Base-by-base conservation (phyloP, 2,797 vertebrate species). In the Melanotaenia parkinsoni region DNA sequence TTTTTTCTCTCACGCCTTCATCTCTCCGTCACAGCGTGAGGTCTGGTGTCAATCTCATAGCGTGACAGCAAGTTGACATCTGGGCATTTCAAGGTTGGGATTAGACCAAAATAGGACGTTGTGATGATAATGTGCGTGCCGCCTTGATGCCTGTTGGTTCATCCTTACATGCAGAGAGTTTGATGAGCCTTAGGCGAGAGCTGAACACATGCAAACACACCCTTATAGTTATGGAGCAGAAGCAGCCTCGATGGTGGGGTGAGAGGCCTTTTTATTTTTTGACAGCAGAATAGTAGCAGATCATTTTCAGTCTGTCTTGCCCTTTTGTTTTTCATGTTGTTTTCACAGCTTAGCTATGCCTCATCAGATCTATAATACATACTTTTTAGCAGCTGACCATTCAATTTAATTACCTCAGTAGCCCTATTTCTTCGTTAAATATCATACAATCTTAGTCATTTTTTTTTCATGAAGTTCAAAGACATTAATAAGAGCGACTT, bases 21-120 rank as follows among this genome's bases (percentile, higher is more conserved):
- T 45, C 56, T 59, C 47, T 51, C 56, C 1, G 33, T 73, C 83
- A 5, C 78, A 65, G 79, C 35, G 32, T 58, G 85, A 58, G 64
- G 72, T 76, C 76, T 2, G n/a, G 61, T 66, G 70, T 57, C 65
- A 24, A 32, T 83, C 80, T 78, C 54, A 72, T 75, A 50, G 60
- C 45, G 10, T 82, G 79, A 82, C 81, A 76, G 80, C 63, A 16
- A 65, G 69, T 73, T 65, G 74, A 72, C 74, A 70, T 54, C 11
- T 0, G 80, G 80, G 86, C 84, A 67, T 86, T 81, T 82, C 67
- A 87, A 87, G 84, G 82, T 82, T 62, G 63, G 58, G 78, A 81
- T 86, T 73, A 79, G 74, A 86, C 73, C 70, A 63, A 75, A 83
- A 72, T 32, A 78, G 72, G 74, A 32, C 24, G 5, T 24, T 78